A percentile compares a stretch with the other conserved stretches of the same genome.
These are phyloP conservation scores for Cynopterus brachyotis DNA, from an alignment of 2,113 vertebrate genomes.

Conservation along the genomic window DNA sequence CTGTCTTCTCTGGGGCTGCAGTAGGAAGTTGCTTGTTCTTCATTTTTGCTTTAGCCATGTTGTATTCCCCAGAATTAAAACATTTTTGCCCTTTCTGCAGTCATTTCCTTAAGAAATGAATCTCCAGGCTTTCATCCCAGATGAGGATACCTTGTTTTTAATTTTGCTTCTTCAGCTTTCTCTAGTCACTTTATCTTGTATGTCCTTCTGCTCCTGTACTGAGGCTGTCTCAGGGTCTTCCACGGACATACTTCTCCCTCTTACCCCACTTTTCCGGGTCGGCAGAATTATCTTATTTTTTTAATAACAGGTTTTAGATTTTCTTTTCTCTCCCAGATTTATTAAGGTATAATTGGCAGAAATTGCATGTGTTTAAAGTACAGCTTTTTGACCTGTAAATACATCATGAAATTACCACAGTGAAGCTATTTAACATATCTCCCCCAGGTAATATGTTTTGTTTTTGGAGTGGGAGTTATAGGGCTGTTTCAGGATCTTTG, in stretches of 20 bases:
- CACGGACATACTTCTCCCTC: not conserved
- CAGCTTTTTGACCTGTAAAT: not conserved
- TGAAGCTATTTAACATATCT: not conserved
- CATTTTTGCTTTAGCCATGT: conserved; percentile 94
- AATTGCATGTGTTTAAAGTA: not conserved
- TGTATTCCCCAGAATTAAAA: conserved; percentile 96
- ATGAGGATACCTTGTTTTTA: conserved; percentile 96
- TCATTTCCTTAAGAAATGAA: conserved; percentile 94
- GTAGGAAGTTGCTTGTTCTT: conserved; percentile 94
- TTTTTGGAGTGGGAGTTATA: not conserved
- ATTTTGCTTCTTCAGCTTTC: conserved; percentile 96
- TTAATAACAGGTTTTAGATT: not conserved
- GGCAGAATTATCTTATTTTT: not conserved
- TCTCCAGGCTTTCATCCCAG: conserved; percentile 96
- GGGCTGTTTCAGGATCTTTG: not conserved
- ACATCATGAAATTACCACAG: not conserved
- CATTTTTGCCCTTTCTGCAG: conserved; percentile 97
- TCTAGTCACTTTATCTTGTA: conserved; percentile 96
- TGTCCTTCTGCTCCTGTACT: conserved; percentile 84
- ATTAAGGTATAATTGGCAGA: not conserved
- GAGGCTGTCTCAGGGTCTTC: not conserved
- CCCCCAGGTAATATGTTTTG: not conserved
- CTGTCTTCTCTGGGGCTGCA: conserved; percentile 90
- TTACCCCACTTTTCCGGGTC: not conserved
- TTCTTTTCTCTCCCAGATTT: not conserved